Evolutionary conservation across 2,113 vertebrate species (phyloP).

Genomic region (Mus musculus): DNA sequence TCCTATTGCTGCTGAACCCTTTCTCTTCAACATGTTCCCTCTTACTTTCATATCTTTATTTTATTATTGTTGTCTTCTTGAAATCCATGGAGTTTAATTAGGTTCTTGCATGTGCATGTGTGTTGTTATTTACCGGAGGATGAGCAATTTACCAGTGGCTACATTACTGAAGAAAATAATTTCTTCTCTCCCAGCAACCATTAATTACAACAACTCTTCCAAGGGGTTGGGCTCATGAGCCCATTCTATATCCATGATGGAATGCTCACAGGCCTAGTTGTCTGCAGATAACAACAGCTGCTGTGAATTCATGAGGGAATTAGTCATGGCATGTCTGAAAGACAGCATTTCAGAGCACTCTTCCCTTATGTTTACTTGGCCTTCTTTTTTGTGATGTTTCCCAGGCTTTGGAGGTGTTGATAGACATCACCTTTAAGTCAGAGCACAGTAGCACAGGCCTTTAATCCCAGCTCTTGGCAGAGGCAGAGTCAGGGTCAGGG

Average conservation of each 20-base stretch:
- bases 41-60: not conserved
- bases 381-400: not conserved
- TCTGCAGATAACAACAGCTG: not conserved
- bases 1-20: not conserved
- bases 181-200: not conserved
- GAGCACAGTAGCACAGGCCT: not conserved
- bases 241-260: not conserved
- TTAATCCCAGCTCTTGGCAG: not conserved
- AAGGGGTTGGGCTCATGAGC: not conserved
- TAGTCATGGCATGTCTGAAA: not conserved
- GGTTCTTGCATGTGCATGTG: not conserved
- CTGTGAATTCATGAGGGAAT: not conserved
- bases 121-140: not conserved
- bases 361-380: not conserved
- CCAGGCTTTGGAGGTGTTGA: not conserved
- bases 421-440: not conserved
- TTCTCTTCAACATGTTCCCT: not conserved
- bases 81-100: not conserved
- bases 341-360: not conserved
- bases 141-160: not conserved
- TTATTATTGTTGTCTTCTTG: not conserved
- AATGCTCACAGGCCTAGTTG: not conserved
- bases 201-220: not conserved
- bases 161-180: not conserved
- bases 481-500: not conserved